A percentile compares a stretch with the other conserved stretches of the same genome.
Evolutionary conservation across 1,140 invertebrate species (phyloP).

Genomic region (Pachyrhynchus sulphureomaculatus): DNA sequence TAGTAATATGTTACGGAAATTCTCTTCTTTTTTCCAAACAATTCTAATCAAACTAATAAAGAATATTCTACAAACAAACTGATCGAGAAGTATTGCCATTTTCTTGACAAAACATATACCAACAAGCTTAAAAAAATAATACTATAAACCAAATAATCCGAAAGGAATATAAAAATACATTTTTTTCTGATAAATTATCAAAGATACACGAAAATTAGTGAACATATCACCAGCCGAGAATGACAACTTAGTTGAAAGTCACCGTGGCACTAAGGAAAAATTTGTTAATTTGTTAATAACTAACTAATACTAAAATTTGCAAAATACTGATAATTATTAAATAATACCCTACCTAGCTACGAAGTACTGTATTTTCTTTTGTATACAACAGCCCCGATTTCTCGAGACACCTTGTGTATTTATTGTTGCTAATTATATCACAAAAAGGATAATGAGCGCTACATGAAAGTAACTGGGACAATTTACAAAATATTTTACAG

Average conservation of each 20-base stretch:
- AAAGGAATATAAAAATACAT: no score
- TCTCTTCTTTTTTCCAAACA: no score
- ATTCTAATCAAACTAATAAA: no score
- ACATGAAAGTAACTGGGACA: constrained; percentile 23
- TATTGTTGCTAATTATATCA: constrained; percentile 30
- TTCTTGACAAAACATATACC: no score
- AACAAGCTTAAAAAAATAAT: no score
- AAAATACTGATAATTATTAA: constrained; percentile 32
- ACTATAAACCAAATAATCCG: no score
- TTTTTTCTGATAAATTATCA: no score
- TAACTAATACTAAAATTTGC: constrained; percentile 30
- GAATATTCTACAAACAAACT: no score
- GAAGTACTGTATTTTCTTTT: constrained; percentile 2
- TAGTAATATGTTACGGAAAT: no score
- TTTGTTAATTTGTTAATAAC: constrained; percentile 28
- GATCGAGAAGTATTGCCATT: no score
- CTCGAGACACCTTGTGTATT: background rate
- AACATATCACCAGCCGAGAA: background rate
- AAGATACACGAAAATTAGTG: no score
- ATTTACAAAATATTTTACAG: constrained; percentile 24
- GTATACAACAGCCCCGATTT: background rate
- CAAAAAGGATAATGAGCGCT: constrained; percentile 30
- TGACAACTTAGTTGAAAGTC: no score
- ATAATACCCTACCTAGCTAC: constrained; percentile 22
- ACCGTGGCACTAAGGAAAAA: background rate